A percentile compares a stretch with the other conserved stretches of the same genome.
Evolutionary conservation across 2,113 vertebrate genomes (phyloP).

Genomic region (Bathybates hornii): DNA sequence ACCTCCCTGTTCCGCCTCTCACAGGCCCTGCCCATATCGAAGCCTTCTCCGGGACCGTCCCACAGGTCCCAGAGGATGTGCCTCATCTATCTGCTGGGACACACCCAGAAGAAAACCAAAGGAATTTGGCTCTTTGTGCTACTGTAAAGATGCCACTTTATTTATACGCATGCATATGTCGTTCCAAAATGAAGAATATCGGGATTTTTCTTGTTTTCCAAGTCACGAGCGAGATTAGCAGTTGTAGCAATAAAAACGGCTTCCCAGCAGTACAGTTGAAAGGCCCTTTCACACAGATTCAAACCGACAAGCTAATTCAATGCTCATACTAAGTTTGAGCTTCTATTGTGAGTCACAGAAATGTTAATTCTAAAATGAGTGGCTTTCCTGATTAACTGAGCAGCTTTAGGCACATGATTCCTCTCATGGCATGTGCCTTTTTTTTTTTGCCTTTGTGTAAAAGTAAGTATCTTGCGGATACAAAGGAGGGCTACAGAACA

Average conservation of each 20-base stretch:
- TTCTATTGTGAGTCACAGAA: background rate
- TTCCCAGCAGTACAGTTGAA: background rate
- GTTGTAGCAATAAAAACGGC: background rate
- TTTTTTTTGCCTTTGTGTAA: background rate
- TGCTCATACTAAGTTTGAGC: background rate
- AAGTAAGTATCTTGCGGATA: background rate
- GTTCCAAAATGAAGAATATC: background rate
- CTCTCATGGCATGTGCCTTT: background rate
- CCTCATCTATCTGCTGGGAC: slow-evolving; percentile 50
- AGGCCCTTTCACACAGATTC: background rate
- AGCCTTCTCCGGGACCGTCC: slow-evolving; percentile 2
- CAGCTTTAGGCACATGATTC: background rate
- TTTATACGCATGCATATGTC: background rate
- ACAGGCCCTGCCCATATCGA: slow-evolving; percentile 4
- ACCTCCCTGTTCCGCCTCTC: slow-evolving; percentile 12
- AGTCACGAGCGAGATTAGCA: background rate
- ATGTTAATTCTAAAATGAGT: background rate
- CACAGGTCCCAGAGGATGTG: slow-evolving; percentile 44
- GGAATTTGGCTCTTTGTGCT: slow-evolving; percentile 41
- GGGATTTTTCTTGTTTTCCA: background rate
- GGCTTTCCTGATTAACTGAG: background rate
- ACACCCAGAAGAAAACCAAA: slow-evolving; percentile 44
- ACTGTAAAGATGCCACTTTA: background rate
- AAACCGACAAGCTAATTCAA: background rate
- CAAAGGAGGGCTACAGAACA: background rate